Evolutionary conservation across 2,113 vertebrate genomes (phyloP).

Genomic region (Percopsis transmontana): DNA sequence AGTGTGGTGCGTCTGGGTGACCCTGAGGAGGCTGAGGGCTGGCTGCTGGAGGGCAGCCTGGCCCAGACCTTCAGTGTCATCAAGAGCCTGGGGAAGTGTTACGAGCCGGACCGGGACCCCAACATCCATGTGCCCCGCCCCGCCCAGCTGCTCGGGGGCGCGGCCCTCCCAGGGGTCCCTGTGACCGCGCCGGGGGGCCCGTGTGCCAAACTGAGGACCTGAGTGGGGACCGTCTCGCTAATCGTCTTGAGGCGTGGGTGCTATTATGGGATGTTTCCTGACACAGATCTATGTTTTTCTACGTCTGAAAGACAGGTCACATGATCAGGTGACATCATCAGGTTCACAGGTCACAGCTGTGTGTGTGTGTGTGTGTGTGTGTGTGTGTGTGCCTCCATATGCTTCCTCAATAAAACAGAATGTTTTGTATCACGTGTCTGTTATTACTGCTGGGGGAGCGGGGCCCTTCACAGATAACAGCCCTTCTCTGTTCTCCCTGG

Average conservation of each 20-base stretch:
- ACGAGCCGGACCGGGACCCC: constrained; percentile 75
- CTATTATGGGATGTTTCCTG: no score
- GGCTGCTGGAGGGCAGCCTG: constrained; percentile 87
- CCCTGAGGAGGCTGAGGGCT: constrained; percentile 84
- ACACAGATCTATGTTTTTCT: no score
- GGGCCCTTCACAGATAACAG: constrained; percentile 3
- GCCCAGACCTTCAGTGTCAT: constrained; percentile 84
- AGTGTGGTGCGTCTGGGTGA: constrained; percentile 82
- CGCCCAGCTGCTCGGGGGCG: constrained; percentile 38
- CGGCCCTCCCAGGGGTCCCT: background rate
- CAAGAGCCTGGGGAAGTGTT: constrained; percentile 87
- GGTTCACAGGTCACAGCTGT: no score
- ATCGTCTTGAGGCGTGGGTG: no score
- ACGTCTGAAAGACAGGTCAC: no score
- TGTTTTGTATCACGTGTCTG: background rate
- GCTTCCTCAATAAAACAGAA: no score
- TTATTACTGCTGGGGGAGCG: background rate
- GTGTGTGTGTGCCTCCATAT: no score
- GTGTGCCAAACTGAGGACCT: background rate
- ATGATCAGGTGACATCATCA: no score
- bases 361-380: background rate
- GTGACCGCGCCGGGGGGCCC: no score
- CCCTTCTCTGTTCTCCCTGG: constrained; percentile 23
- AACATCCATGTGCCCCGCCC: constrained; percentile 77
- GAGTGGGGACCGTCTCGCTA: background rate